Evolutionary conservation across 37 sponge, comb jelly and placozoan genomes (phyloP).

Genomic region (Ephydatia muelleri): DNA sequence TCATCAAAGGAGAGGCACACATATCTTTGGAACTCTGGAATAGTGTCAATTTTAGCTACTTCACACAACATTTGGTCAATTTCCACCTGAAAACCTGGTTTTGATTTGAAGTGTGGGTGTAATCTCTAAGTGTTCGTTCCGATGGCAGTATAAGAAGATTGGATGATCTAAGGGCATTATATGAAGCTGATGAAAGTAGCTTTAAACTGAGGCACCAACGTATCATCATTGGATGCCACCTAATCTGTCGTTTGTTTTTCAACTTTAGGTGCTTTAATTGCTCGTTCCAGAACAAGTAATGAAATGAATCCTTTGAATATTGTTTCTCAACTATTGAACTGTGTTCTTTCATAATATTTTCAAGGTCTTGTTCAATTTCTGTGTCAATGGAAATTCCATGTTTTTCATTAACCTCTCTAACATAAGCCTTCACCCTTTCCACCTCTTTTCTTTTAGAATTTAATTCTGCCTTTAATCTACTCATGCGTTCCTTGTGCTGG

Average conservation of each 20-base stretch:
- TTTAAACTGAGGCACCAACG: conserved; percentile 24
- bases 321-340: too few species aligned
- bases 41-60: conserved; percentile 15
- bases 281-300: too few species aligned
- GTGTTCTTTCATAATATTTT: too few species aligned
- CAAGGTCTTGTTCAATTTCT: too few species aligned
- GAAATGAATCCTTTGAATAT: background rate
- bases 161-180: conserved; percentile 16
- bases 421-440: too few species aligned
- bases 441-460: too few species aligned
- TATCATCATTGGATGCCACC: conserved; percentile 10
- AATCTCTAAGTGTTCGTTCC: conserved; percentile 25
- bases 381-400: too few species aligned
- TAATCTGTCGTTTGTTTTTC: too few species aligned
- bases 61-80: conserved; percentile 18
- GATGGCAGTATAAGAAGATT: conserved; percentile 1
- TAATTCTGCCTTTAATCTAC: too few species aligned
- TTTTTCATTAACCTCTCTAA: too few species aligned
- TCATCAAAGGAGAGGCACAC: conserved; percentile 33
- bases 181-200: conserved; percentile 11
- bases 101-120: conserved; percentile 23
- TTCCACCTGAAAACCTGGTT: conserved; percentile 18
- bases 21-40: conserved; percentile 34
- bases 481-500: too few species aligned
- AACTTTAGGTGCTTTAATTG: too few species aligned